phyloP scores from a whole-genome alignment of 2,113 vertebrate species.

The Mustela lutreola region DNA sequence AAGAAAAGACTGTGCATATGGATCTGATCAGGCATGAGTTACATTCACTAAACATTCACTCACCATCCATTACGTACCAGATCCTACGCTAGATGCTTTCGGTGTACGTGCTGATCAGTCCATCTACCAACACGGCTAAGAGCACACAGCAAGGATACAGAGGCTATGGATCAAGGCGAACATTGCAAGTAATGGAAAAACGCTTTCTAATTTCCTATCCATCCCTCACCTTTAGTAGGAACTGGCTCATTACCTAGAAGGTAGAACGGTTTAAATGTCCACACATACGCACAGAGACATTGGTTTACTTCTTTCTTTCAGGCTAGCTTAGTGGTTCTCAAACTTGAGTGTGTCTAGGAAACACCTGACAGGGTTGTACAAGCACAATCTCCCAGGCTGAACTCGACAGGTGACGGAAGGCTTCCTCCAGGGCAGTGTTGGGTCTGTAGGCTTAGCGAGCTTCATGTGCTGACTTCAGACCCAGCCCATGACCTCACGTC shows the following conservation, averaged over 20 bases:
- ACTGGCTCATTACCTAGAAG: background rate
- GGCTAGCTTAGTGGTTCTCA: background rate
- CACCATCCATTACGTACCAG: background rate
- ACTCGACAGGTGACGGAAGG: background rate
- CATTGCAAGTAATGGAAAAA: background rate
- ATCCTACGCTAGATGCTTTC: background rate
- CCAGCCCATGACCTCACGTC: background rate
- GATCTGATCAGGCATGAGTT: background rate
- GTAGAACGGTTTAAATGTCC: background rate
- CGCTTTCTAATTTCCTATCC: background rate
- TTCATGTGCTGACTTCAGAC: background rate
- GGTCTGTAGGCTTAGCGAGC: background rate
- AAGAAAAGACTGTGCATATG: background rate
- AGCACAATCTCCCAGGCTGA: background rate
- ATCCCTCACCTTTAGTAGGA: background rate
- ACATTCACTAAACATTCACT: background rate
- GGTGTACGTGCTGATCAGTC: slow-evolving; percentile 4
- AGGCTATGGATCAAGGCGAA: background rate
- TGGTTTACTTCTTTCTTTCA: background rate
- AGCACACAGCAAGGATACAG: background rate
- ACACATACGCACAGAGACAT: background rate
- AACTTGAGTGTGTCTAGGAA: background rate
- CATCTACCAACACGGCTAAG: background rate
- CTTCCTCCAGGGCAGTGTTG: background rate
- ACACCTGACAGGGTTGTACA: background rate